These are phyloP conservation scores for Sminthurinus aureus DNA, from an alignment of 2,888 invertebrate species.

Conservation along the genomic window DNA sequence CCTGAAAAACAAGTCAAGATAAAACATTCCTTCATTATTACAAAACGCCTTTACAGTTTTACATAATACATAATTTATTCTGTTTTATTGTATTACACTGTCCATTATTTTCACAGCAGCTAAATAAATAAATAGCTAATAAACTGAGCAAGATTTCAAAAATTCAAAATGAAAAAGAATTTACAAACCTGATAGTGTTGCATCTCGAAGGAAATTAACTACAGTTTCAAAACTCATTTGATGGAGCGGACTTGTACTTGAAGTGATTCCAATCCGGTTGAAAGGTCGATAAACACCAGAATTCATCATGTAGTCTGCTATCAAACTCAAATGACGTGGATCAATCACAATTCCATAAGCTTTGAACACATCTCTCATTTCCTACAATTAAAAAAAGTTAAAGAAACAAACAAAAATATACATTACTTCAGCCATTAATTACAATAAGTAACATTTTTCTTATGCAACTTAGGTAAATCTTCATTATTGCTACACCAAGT, in stretches of 20 bases:
- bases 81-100: too few species aligned
- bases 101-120: too few species aligned
- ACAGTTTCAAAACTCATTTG: constrained; percentile 99
- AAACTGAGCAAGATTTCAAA: neutral
- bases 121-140: too few species aligned
- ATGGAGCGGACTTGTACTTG: constrained; percentile 91
- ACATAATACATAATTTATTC: too few species aligned
- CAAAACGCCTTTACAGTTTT: neutral
- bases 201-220: constrained; percentile 80
- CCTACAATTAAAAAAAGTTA: constrained; percentile 64
- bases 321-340: constrained; percentile 87
- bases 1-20: constrained; percentile 66
- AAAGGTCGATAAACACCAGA: constrained; percentile 89
- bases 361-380: constrained; percentile 94
- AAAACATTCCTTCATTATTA: neutral
- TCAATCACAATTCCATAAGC: constrained; percentile 97
- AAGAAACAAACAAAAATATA: neutral
- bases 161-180: neutral
- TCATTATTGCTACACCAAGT: too few species aligned
- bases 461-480: too few species aligned
- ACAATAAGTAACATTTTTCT: neutral
- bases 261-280: constrained; percentile 88
- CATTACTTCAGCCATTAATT: neutral
- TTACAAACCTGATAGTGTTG: constrained; percentile 71
- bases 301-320: constrained; percentile 98